Base-by-base conservation (phyloP, 2,113 vertebrate genomes). In the Cavia porcellus region DNA sequence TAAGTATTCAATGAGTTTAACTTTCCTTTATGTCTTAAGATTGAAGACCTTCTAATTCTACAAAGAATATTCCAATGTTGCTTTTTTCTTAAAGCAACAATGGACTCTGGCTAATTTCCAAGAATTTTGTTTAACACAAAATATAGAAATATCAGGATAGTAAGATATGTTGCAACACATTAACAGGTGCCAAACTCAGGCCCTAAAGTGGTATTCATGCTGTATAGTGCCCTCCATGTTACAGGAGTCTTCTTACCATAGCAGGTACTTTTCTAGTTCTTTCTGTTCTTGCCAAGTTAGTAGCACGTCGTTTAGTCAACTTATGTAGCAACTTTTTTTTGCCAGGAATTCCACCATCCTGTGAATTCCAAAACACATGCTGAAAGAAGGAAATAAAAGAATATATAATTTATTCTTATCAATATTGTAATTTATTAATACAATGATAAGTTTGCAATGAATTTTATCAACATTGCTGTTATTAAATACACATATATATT, bases 101-200 rank as follows among this genome's bases (percentile, higher is more conserved):
- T 88, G 32, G 7, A 86, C 61, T 95, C 52, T 50, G 86, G 25
- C 32, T 86, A 74, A n/a, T 24, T 28, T 68, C 86, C 74, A 95
- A 84, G 7, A 91, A 79, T 86, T 89, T 83, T 79, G 64, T 38
- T 82, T 8, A 92, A 92, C n/a, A 59, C 77, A 93, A 95, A 94
- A 64, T 68, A 82, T 19, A 19, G 2, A 81, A 82, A 14, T 79
- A 66, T 90, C 74, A 84, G 12, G n/a, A 35, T 70, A 75, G 7
- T 14, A 25, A 75, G 94, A 92, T 17, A 88, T 42, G 32, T 42
- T 82, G 84, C 4, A 87, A 15, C 22, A 95, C 32, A 3, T 13
- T 80, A 79, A 3, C 8, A 89, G 9, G 75, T 74, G 82, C 9
- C 10, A 64, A 2, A 57, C 6, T 86, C 81, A 70, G 20, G 9